Conservation (phyloP, 2,888 invertebrate species). For the Odontocerum albicorne region DNA sequence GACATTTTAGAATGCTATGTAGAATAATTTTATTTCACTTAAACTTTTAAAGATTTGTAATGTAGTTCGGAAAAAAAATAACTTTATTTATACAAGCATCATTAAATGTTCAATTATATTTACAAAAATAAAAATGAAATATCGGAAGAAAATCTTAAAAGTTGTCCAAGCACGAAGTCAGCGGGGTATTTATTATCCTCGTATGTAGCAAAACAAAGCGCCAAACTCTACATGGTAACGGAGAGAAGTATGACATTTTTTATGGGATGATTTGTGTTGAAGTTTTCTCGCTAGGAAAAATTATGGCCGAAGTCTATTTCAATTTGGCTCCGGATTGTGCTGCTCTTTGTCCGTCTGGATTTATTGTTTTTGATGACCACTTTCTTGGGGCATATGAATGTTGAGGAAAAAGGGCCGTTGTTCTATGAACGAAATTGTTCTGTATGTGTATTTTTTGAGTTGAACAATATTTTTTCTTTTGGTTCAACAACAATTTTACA, state of each 20-base stretch:
- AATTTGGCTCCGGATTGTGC: slow-evolving; percentile 35
- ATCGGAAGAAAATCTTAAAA: slow-evolving; percentile 11
- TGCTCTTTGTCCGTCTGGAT: slow-evolving; percentile 24
- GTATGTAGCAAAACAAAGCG: slow-evolving; percentile 24
- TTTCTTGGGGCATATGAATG: slow-evolving; percentile 8
- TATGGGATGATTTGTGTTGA: slow-evolving; percentile 34
- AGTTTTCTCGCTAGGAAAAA: slow-evolving; percentile 28
- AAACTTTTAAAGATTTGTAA: no score
- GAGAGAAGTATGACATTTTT: slow-evolving; percentile 31
- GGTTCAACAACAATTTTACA: no score
- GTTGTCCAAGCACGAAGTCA: slow-evolving; percentile 15
- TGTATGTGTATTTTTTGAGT: no score
- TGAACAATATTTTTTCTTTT: no score
- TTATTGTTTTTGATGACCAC: slow-evolving; percentile 28
- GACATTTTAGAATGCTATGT: no score
- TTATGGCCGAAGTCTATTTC: slow-evolving; percentile 35
- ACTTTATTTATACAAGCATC: no score
- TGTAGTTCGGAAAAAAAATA: no score
- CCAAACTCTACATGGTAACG: slow-evolving; percentile 21
- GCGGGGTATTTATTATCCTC: slow-evolving; percentile 27
- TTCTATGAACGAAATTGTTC: neutral
- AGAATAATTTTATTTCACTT: no score
- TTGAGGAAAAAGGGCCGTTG: neutral
- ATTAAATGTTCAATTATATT: no score
- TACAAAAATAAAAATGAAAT: slow-evolving; percentile 19